Base-by-base conservation (phyloP, 2,113 vertebrate genomes). In the Muscicapa adusta region DNA sequence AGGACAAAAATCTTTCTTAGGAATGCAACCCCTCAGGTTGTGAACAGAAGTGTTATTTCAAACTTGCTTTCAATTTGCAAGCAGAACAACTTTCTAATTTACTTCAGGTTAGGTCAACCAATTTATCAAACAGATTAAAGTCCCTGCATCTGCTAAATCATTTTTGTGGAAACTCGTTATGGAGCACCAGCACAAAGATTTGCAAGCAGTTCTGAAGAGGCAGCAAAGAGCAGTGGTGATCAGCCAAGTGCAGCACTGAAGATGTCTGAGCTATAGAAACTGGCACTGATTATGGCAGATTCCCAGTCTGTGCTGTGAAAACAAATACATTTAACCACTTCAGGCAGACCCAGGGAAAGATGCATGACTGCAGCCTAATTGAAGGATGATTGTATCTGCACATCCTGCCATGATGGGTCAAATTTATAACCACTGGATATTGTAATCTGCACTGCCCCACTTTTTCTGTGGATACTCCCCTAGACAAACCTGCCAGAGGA, bases 71-170 rank as follows among this genome's bases (percentile, higher is more conserved):
- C 33, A 53, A 43, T 53, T 83, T 63, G 28, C 38, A 76, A 86
- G n/a, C 36, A 85, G 73, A 88, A 43, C 33, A 75, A 40, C 26
- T 51, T 62, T 53, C 38, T 79, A 48, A 77, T 91, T 94, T 47
- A 40, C 43, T 74, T 87, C 5, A 4, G 38, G 23, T 84, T 65
- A 85, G 61, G 36, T 60, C 65, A 81, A 40, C 14, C 65, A 58
- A 28, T 77, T 84, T 56, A 67, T 60, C 53, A 80, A 83, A 65
- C 6, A 76, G 42, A 45, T 79, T 68, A 29, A 78, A 89, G 48
- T 50, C 71, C n/a, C 45, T 9, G 8, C 2, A 3, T 33, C 71
- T 73, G 61, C 53, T 58, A 79, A 72, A 45, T 89, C 65, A n/a
- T 62, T 65, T 60, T 47, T n/a, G 45, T 61, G 50, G 54, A 67